phyloP scores from a whole-genome alignment of 2,797 vertebrate species.

The Myripristis murdjan region DNA sequence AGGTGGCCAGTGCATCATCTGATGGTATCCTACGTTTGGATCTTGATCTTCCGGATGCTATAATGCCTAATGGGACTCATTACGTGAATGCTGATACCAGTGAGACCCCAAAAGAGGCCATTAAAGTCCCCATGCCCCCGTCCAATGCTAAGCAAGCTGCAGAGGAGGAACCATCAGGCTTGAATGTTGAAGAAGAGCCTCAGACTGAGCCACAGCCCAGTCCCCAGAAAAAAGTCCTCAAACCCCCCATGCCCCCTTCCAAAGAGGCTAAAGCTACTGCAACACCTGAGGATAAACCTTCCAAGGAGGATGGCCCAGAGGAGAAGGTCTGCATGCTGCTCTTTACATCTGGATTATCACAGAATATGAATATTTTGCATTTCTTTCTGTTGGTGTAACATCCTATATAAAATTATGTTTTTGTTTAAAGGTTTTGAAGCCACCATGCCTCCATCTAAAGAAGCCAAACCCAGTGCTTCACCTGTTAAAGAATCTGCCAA shows the following conservation, averaged over 20 bases:
- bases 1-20: conserved; percentile 90
- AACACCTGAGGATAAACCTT: conserved; percentile 40
- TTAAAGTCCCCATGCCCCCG: conserved; percentile 79
- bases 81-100: conserved; percentile 47
- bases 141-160: conserved; percentile 61
- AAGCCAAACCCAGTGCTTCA: conserved; percentile 54
- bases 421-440: conserved; percentile 64
- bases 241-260: conserved; percentile 72
- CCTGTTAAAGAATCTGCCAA: conserved; percentile 44
- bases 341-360: not conserved
- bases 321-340: conserved; percentile 63
- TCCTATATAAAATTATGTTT: conserved; percentile 12
- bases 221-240: conserved; percentile 69
- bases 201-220: conserved; percentile 40
- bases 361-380: not conserved
- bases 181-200: conserved; percentile 47
- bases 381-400: conserved; percentile 4
- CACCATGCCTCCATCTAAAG: conserved; percentile 74
- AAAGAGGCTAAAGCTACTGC: conserved; percentile 62
- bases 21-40: conserved; percentile 91
- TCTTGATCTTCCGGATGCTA: conserved; percentile 85
- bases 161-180: conserved; percentile 66
- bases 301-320: conserved; percentile 27
- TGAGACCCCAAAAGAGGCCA: conserved; percentile 70
- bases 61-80: conserved; percentile 78